A percentile compares a stretch with the other conserved stretches of the same genome.
These are phyloP conservation scores for Pteronura brasiliensis DNA, from an alignment of 2,113 vertebrate genomes.

Conservation along the genomic window DNA sequence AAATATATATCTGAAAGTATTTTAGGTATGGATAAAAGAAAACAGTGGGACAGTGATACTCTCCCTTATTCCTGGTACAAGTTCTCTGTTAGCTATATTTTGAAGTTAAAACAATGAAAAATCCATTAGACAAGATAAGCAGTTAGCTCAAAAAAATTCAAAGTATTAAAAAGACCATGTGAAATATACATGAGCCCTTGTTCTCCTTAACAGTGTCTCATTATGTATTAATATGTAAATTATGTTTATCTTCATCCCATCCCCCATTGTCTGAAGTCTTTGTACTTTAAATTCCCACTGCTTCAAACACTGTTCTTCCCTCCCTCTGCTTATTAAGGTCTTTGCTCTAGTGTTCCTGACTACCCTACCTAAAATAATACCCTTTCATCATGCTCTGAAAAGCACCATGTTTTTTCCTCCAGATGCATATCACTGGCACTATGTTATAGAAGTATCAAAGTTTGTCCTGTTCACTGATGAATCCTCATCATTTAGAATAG, in stretches of 20 bases:
- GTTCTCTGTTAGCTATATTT: background rate
- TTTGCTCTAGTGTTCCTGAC: background rate
- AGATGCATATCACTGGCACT: no score
- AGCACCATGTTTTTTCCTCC: background rate
- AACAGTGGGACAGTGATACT: background rate
- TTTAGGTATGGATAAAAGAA: background rate
- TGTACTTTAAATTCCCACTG: fast-evolving
- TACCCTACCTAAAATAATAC: background rate
- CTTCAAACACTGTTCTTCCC: background rate
- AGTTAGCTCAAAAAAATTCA: background rate
- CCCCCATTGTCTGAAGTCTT: no score
- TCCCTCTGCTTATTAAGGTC: background rate
- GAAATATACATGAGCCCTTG: background rate
- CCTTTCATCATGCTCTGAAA: background rate
- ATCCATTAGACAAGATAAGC: background rate
- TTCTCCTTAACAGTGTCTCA: no score
- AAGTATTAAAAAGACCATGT: background rate
- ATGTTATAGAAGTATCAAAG: background rate
- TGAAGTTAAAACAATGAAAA: background rate
- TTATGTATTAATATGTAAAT: background rate
- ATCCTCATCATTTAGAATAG: background rate
- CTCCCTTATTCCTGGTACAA: background rate
- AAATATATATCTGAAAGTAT: background rate
- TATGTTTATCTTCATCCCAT: background rate
- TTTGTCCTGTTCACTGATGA: background rate